Conservation (phyloP, 2,888 invertebrate genomes). For the Ophion ventricosus region DNA sequence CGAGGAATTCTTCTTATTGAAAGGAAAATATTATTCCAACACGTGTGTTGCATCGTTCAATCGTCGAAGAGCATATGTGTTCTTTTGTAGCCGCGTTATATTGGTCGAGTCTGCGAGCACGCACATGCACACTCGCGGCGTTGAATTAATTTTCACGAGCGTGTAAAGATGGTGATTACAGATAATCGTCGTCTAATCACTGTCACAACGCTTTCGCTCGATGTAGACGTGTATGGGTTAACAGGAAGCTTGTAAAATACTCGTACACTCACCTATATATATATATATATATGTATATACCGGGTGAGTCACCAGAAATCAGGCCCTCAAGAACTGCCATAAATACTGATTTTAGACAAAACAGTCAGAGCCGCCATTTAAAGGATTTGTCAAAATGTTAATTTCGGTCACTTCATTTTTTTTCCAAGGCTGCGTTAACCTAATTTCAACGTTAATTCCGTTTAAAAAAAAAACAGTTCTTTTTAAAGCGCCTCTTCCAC, state of each 20-base stretch:
- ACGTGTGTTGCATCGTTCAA: background rate
- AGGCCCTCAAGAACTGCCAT: too few species aligned
- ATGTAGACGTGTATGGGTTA: slow-evolving; percentile 14
- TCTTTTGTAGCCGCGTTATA: background rate
- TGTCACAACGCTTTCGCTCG: slow-evolving; percentile 42
- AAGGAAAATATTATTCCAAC: background rate
- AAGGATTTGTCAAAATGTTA: too few species aligned
- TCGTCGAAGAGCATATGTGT: background rate
- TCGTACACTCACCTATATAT: background rate
- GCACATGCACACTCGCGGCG: slow-evolving; percentile 20
- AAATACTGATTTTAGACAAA: too few species aligned
- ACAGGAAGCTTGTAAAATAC: slow-evolving; percentile 33
- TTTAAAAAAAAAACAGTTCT: too few species aligned
- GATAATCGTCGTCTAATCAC: slow-evolving; percentile 61
- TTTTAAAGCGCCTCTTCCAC: too few species aligned
- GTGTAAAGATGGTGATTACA: slow-evolving; percentile 62
- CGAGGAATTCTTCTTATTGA: background rate
- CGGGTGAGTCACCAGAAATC: too few species aligned
- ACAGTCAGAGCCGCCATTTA: too few species aligned
- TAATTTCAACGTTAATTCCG: too few species aligned
- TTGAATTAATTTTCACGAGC: slow-evolving; percentile 64
- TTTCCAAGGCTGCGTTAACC: too few species aligned
- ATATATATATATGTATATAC: background rate
- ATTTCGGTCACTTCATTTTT: too few species aligned
- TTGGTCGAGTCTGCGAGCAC: slow-evolving; percentile 8